Conservation (phyloP, 2,888 invertebrate species). For the Nephrotoma appendiculata region DNA sequence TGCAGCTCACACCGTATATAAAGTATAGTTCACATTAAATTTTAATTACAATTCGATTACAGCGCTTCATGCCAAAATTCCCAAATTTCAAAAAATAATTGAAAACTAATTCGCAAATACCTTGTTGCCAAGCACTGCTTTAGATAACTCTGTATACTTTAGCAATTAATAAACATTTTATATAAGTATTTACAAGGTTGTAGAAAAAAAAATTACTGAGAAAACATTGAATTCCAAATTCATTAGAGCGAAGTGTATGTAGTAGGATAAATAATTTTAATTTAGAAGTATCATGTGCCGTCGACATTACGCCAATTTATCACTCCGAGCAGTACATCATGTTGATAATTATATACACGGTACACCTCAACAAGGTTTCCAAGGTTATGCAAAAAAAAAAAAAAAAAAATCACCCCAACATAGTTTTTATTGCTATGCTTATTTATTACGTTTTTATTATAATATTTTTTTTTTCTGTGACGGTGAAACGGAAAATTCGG, state of each 20-base stretch:
- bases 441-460: background rate
- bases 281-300: background rate
- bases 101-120: background rate
- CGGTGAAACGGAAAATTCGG: background rate
- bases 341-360: no score
- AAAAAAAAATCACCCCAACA: background rate
- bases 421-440: background rate
- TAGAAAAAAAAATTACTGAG: background rate
- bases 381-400: background rate
- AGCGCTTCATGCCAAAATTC: no score
- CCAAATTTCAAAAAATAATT: no score
- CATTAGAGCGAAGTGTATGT: background rate
- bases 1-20: no score
- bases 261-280: background rate
- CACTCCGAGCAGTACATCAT: no score
- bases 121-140: background rate
- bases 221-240: background rate
- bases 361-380: background rate
- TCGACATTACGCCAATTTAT: background rate
- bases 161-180: background rate
- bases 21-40: no score
- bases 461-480: background rate
- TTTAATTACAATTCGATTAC: no score
- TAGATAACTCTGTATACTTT: background rate
- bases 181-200: background rate